These are phyloP conservation scores for Lepus europaeus DNA, from an alignment of 2,113 vertebrate species.

Conservation along the genomic window DNA sequence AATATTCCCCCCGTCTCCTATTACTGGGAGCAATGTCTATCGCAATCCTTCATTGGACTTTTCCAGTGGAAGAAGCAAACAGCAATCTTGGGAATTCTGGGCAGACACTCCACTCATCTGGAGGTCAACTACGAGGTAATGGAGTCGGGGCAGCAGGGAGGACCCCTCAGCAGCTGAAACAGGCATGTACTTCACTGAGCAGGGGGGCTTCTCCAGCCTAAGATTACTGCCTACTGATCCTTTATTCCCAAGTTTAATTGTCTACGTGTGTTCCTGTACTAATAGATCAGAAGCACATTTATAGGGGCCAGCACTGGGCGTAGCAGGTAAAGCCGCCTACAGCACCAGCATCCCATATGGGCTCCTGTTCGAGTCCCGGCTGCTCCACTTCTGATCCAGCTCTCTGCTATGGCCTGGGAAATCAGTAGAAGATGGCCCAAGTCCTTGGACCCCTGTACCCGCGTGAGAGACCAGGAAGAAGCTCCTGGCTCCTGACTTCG, in stretches of 20 bases:
- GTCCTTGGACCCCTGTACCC: too few species aligned
- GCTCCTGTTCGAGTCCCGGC: too few species aligned
- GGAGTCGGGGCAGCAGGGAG: neutral
- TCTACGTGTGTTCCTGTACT: neutral
- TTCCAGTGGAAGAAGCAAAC: neutral
- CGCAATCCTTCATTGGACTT: neutral
- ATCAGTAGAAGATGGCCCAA: too few species aligned
- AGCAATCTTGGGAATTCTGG: neutral
- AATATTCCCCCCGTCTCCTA: neutral
- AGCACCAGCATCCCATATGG: too few species aligned
- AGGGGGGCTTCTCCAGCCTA: neutral
- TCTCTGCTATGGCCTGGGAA: too few species aligned
- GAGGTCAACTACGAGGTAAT: neutral
- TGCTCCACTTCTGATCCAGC: too few species aligned
- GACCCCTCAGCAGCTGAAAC: neutral
- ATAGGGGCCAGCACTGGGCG: too few species aligned
- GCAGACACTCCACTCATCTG: neutral
- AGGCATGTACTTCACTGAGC: neutral
- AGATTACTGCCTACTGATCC: neutral
- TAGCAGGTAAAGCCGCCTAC: too few species aligned
- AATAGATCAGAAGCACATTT: conserved; percentile 32
- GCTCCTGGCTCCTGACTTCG: too few species aligned
- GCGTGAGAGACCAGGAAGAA: too few species aligned
- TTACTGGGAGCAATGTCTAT: neutral
- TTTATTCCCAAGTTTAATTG: conserved; percentile 31